phyloP scores from a whole-genome alignment of 2,113 vertebrate genomes.

The Mobula birostris region DNA sequence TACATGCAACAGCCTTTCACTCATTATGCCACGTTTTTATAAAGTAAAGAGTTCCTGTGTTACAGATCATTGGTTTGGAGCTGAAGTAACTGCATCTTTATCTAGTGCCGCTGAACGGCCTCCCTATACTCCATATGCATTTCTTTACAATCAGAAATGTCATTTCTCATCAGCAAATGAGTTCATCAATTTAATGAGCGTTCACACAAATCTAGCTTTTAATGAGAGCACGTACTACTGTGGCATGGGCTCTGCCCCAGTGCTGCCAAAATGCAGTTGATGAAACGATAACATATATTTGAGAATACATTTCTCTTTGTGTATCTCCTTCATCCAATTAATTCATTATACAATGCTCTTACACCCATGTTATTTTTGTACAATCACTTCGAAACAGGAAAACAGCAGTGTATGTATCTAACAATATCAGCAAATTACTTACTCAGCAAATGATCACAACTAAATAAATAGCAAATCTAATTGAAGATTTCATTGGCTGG shows the following conservation, averaged over 20 bases:
- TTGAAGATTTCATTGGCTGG: neutral
- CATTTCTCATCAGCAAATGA: conserved; percentile 75
- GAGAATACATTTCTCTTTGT: conserved; percentile 46
- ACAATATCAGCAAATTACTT: neutral
- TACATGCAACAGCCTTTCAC: conserved; percentile 35
- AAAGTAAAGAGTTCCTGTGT: conserved; percentile 32
- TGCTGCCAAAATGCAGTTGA: conserved; percentile 64
- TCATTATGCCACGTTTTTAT: conserved; percentile 31
- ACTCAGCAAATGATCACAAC: neutral
- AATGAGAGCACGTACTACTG: conserved; percentile 62
- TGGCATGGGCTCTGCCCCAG: conserved; percentile 68
- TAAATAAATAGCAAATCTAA: neutral
- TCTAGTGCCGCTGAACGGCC: neutral
- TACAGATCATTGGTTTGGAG: conserved; percentile 29
- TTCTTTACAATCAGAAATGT: conserved; percentile 60
- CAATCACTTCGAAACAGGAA: neutral
- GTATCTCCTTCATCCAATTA: conserved; percentile 67
- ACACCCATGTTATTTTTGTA: neutral
- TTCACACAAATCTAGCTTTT: conserved; percentile 59
- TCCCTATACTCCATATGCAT: conserved; percentile 44
- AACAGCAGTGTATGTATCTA: neutral
- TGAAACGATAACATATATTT: conserved; percentile 55
- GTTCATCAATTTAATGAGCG: conserved; percentile 84
- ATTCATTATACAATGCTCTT: conserved; percentile 37
- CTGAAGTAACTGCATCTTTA: conserved; percentile 36